Conservation (phyloP, 2,113 vertebrate genomes). For the Propithecus coquereli region DNA sequence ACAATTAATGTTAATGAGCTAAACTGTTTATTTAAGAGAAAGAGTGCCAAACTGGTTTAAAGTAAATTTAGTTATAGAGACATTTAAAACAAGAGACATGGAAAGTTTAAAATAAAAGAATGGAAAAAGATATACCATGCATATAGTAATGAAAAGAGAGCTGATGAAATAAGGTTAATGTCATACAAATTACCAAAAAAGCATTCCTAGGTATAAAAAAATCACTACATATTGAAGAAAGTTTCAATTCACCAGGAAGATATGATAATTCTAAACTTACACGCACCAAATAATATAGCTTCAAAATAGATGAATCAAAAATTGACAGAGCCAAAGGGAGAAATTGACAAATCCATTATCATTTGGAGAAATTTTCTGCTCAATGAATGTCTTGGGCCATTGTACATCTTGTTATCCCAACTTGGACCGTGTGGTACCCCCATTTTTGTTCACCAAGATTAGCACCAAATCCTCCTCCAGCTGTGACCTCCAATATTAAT, state of each 20-base stretch:
- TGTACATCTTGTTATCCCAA: rapidly evolving
- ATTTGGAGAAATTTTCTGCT: not conserved
- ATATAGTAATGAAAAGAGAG: not conserved
- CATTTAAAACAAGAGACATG: not conserved
- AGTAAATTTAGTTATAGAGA: not conserved
- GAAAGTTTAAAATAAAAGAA: not conserved
- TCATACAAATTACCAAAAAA: not conserved
- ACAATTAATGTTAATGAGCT: not conserved
- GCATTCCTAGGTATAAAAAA: not conserved
- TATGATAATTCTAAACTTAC: not conserved
- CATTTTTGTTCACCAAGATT: not conserved
- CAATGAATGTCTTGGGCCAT: not conserved
- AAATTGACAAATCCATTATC: not conserved
- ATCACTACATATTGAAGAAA: not conserved
- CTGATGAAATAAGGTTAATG: not conserved
- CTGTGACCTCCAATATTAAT: not conserved
- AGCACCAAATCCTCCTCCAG: not conserved
- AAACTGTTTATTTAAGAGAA: not conserved
- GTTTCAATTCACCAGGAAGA: not conserved
- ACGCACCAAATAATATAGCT: not conserved
- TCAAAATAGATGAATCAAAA: not conserved
- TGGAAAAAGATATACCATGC: not conserved
- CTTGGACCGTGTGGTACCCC: rapidly evolving
- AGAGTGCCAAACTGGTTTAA: not conserved
- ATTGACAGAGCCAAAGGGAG: not conserved